Conservation (phyloP, 2,888 invertebrate genomes). For the Pandemis cinnamomeana region DNA sequence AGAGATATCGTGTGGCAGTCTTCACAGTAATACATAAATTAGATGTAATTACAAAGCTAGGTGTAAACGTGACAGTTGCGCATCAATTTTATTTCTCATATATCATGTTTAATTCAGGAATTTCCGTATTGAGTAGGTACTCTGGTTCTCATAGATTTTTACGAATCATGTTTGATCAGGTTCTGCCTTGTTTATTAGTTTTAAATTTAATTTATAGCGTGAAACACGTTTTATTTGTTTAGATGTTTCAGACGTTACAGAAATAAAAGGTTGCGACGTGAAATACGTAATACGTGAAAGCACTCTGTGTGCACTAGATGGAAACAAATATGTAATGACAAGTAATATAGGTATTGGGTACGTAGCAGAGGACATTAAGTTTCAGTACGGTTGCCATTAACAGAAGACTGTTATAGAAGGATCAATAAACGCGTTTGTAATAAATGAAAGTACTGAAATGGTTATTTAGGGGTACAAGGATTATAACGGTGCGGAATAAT, state of each 20-base stretch:
- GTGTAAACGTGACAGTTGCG: neutral
- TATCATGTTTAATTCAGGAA: neutral
- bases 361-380: neutral
- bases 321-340: constrained; percentile 5
- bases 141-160: neutral
- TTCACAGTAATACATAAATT: neutral
- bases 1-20: neutral
- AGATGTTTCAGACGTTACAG: constrained; percentile 1
- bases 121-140: no score
- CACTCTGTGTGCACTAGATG: neutral
- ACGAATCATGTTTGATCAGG: neutral
- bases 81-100: neutral
- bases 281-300: neutral
- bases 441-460: no score
- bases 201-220: neutral
- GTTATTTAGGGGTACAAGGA: no score
- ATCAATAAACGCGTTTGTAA: no score
- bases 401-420: neutral
- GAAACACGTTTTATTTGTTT: neutral
- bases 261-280: neutral
- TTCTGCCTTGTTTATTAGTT: neutral
- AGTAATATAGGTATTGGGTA: neutral
- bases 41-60: neutral
- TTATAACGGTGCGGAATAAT: no score
- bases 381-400: neutral